Evolutionary conservation across 2,888 invertebrate species (phyloP), one percentile per base, ranked within the genome.

Genomic region (Dysmachus trigonus): DNA sequence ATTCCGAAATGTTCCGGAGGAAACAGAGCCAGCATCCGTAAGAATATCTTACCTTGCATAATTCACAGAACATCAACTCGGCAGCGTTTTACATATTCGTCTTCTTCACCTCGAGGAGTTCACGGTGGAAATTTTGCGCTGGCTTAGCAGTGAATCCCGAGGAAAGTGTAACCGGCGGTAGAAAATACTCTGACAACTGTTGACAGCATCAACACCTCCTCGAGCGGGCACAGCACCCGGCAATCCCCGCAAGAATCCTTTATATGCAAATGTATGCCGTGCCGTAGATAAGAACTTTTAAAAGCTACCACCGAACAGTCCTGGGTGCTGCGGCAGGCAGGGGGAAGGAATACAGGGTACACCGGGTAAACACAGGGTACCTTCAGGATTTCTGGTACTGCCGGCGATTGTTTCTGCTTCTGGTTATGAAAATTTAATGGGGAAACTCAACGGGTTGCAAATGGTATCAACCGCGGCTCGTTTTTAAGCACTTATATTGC

Each of bases 131-230:
- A 77, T 77, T 77, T 77, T 77, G 77, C 41, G 77, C 41, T 77
- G 38, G 38, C 41, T 35, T 41, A 35, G 38, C 38, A 15, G 27
- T 77, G 77, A 27, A 77, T 35, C 38, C 41, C 18, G 77, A 41
- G 41, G 35, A 77, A 77, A 41, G 41, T 27, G 41, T 41, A 77
- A 77, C 77, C 41, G 22, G 53, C 82, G 35, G 79, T 51, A 13
- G 79, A 79, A 82, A 82, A 71, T 82, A 82, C 31, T 47, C 71
- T 82, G 82, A 82, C 82, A 82, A 82, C 82, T 82, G 82, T 82
- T 71, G 79, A 79, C 79, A 71, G 82, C 71, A 22, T 71, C 82
- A 82, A 82, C 82, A 82, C 82, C 71, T 35, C 82, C 27, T 62
- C 47, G n/a, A 71, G 62, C 62, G 38, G 41, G 38, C 18, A 13